Evolutionary conservation across 37 sponge, comb jelly and placozoan species (phyloP), one percentile per base, ranked within the genome.

Genomic region (Spongilla lacustris): DNA sequence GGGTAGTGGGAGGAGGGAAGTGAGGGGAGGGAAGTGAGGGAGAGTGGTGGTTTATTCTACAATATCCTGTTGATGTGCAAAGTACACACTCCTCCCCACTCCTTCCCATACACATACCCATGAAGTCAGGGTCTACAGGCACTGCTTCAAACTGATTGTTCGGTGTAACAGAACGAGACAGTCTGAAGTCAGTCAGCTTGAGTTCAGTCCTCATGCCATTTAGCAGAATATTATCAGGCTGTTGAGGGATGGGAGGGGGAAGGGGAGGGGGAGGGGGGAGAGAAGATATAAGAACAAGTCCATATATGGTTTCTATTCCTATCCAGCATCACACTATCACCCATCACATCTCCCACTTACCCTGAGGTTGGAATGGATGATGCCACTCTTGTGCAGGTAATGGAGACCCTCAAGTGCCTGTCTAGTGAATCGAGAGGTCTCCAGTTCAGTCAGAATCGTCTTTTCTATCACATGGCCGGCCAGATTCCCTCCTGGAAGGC

Each of bases 141-240:
- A 78, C n/a, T 50, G 24, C 26, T 66, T 78, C 48, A 28, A 91
- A 67, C 50, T 91, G 86, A 37, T 85, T 85, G 31, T 68, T 41
- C 5, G 86, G 26, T 48, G 85, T 77, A 12, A 91, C 75, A 75
- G 82, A 91, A 2, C 86, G 82, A 25, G 91, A 76, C 4, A 68
- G 31, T 24, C 86, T 36, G 66, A 91, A 86, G 22, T 76, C 91
- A 76, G 66, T 38, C 4, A 91, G 50, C 41, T 85, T 91, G 27
- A 91, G 25, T 30, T 91, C 86, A 21, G 66, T 72, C 10, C 48
- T 50, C 0, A 72, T 67, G 23, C 67, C 24, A 21, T 82, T 80
- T 30, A 91, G 78, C 0, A 91, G 36, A 24, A 91, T 68, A 35
- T 85, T 86, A 22, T 85, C 86, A 28, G 91, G 86, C 91, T 91